These are phyloP conservation scores for Uropsilus gracilis DNA, from an alignment of 2,113 vertebrate genomes.

Conservation along the genomic window DNA sequence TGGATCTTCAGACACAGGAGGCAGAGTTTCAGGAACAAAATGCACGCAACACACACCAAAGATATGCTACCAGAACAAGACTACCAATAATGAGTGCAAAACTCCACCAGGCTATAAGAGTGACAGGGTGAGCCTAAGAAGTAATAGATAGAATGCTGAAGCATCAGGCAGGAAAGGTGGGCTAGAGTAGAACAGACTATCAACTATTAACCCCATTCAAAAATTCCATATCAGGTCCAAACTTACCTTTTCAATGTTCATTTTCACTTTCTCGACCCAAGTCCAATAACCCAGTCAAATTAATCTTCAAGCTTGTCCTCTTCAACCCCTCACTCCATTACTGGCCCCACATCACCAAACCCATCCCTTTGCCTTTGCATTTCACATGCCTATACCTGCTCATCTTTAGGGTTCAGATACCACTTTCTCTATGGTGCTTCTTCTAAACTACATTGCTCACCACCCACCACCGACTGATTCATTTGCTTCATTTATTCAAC, in stretches of 20 bases:
- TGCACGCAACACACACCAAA: background rate
- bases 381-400: background rate
- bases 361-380: background rate
- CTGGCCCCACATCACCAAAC: background rate
- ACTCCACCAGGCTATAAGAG: background rate
- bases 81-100: accelerated
- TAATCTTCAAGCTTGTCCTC: background rate
- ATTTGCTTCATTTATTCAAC: background rate
- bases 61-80: background rate
- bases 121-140: background rate
- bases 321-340: background rate
- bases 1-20: background rate
- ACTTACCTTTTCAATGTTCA: background rate
- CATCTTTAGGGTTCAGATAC: background rate
- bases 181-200: background rate
- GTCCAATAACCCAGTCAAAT: background rate
- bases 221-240: background rate
- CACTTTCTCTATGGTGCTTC: accelerated
- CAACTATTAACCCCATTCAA: background rate
- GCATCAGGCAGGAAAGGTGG: background rate
- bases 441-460: background rate
- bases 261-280: background rate
- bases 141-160: accelerated
- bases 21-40: background rate
- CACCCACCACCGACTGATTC: background rate